phyloP scores from a whole-genome alignment of 2,797 vertebrate species.

The Phalloptychus januarius region DNA sequence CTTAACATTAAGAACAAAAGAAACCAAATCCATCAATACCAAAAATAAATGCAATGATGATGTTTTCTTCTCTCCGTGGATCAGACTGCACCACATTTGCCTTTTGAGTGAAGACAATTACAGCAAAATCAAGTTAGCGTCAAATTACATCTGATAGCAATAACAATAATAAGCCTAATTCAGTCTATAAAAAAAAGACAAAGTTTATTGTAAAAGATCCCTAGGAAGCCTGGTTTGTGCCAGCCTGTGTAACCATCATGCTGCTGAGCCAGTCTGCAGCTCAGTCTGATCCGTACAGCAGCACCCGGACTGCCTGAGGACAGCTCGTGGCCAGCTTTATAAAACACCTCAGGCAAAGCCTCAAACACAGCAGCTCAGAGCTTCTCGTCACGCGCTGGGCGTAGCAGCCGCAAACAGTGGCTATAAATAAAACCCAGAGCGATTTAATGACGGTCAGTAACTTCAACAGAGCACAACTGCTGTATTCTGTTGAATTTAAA shows the following conservation, averaged over 20 bases:
- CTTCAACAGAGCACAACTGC: background rate
- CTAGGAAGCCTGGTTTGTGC: background rate
- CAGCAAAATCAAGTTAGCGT: background rate
- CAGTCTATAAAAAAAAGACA: background rate
- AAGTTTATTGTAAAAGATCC: background rate
- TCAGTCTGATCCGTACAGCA: constrained; percentile 3
- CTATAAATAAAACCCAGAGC: background rate
- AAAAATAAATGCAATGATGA: background rate
- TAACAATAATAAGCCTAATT: background rate
- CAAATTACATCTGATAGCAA: background rate
- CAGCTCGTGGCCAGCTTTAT: constrained; percentile 20
- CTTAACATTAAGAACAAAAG: background rate
- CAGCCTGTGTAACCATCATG: background rate
- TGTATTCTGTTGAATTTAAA: background rate
- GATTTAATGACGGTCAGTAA: background rate
- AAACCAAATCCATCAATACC: background rate
- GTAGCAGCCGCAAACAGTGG: background rate
- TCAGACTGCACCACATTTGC: background rate
- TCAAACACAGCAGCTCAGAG: constrained; percentile 7
- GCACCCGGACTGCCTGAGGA: constrained; percentile 4
- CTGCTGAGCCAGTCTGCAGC: background rate
- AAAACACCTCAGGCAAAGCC: constrained; percentile 17
- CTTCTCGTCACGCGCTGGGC: background rate
- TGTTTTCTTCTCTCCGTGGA: background rate
- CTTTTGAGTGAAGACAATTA: background rate